A percentile compares a stretch with the other conserved stretches of the same genome.
phyloP scores from a whole-genome alignment of 2,888 invertebrate species.

The Lasioglossum oenotherae region DNA sequence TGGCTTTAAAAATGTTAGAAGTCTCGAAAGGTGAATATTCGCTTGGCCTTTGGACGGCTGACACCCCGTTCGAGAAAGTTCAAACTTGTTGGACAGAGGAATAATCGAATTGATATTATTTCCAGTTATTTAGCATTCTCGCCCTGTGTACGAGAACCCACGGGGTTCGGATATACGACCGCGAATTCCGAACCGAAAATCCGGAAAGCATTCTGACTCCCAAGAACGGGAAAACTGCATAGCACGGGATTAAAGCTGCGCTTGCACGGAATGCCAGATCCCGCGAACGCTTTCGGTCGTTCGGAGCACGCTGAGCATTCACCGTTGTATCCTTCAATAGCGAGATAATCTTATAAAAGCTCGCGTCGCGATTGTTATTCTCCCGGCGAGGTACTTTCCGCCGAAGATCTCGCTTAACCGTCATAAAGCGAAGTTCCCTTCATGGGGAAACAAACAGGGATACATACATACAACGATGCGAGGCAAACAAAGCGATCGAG shows the following conservation, averaged over 20 bases:
- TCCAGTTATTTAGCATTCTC: background rate
- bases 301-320: background rate
- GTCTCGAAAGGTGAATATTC: too few species aligned
- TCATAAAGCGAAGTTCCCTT: background rate
- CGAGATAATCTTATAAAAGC: conserved; percentile 16
- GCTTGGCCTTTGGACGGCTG: too few species aligned
- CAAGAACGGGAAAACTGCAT: conserved; percentile 1
- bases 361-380: conserved; percentile 26
- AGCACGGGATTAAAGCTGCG: conserved; percentile 8
- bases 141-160: too few species aligned
- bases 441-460: conserved; percentile 13
- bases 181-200: background rate
- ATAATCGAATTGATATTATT: background rate
- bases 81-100: background rate
- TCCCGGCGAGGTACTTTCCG: conserved; percentile 3
- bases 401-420: conserved; percentile 9
- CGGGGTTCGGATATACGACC: background rate
- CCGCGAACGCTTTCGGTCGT: background rate
- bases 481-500: background rate
- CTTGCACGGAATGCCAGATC: conserved; percentile 1
- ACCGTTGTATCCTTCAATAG: conserved; percentile 24
- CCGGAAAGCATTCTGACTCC: background rate
- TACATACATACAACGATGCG: background rate
- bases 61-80: background rate
- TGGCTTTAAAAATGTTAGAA: too few species aligned